A percentile compares a stretch with the other conserved stretches of the same genome.
Evolutionary conservation across 2,797 vertebrate genomes (phyloP).

Genomic region (Spinibarbus caldwelli): DNA sequence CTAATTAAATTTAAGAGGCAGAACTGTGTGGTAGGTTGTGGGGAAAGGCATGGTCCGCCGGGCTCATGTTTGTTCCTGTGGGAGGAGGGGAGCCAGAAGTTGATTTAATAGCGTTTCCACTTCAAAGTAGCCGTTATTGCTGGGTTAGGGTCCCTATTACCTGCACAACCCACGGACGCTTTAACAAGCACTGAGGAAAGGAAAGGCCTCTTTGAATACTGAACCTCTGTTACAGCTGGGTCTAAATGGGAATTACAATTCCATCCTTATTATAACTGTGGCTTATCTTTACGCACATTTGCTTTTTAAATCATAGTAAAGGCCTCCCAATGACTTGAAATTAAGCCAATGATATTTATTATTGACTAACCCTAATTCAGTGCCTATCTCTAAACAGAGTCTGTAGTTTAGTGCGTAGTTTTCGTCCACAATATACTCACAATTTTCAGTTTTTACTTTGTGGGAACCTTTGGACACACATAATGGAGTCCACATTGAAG

Average conservation of each 20-base stretch:
- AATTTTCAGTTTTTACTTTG: background rate
- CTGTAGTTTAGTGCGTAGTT: background rate
- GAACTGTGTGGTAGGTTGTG: conserved; percentile 32
- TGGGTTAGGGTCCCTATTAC: conserved; percentile 48
- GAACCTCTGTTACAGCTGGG: conserved; percentile 19
- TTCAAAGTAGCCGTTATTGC: conserved; percentile 51
- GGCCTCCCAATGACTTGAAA: conserved; percentile 9
- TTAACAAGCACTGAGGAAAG: conserved; percentile 49
- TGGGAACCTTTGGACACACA: background rate
- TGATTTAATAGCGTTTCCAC: conserved; percentile 53
- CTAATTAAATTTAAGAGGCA: conserved; percentile 47
- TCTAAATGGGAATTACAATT: conserved; percentile 27
- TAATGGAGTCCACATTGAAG: background rate
- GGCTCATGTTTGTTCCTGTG: conserved; percentile 45
- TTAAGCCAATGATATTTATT: background rate
- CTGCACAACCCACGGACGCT: conserved; percentile 38
- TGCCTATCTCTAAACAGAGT: background rate
- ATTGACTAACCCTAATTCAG: background rate
- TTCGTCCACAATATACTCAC: background rate
- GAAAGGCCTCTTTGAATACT: conserved; percentile 41
- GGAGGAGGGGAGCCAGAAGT: conserved; percentile 50
- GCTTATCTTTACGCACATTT: background rate
- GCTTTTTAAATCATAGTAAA: conserved; percentile 8
- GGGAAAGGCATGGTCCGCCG: conserved; percentile 7
- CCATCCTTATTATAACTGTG: conserved; percentile 12